Base-by-base conservation (phyloP, 2,888 invertebrate genomes). In the Dendrolimus houi region DNA sequence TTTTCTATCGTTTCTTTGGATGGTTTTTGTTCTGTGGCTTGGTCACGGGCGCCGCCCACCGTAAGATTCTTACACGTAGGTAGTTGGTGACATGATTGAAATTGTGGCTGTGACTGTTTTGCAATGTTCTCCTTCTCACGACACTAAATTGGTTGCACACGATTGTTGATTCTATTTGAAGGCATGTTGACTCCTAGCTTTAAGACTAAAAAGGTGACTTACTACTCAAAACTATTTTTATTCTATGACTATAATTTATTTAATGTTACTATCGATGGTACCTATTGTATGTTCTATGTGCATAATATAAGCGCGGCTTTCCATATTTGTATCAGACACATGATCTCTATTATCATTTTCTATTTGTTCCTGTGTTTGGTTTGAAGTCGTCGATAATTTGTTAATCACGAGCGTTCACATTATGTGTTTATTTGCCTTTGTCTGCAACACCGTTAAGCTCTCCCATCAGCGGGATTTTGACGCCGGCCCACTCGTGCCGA, bases 161-260 rank as follows among this genome's bases (percentile, higher is more conserved):
- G 55, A 52, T 52, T 54, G 55, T 62, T 54, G 29, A 57, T 61
- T 54, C 62, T 65, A 63, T 70, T 65, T 70, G 64, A 56, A 62
- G 58, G 74, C 64, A 64, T 74, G 71, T 47, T 47, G 47, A 47
- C 7, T 3, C 29, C 29, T 12, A 12, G 47, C 47, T 47, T 47
- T 47, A 68, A 67, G 71, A 72, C 72, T 68, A 61, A 79, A 90
- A 91, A 92, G 93, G 93, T 93, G 93, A 93, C 93, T 93, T 93
- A 94, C 93, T 94, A 93, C 93, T 92, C 92, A 93, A 93, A 93
- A 93, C 93, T 92, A 87, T 83, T 91, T 90, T 10, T 47, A 47
- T 10, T 47, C 47, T 47, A 47, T 47, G 9, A 47, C 47, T 47
- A 47, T 47, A 9, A 47, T 47, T 47, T 47, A 79, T 77, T 74